These are phyloP conservation scores for Eurystomus gularis DNA, from an alignment of 2,113 vertebrate species.

Conservation along the genomic window DNA sequence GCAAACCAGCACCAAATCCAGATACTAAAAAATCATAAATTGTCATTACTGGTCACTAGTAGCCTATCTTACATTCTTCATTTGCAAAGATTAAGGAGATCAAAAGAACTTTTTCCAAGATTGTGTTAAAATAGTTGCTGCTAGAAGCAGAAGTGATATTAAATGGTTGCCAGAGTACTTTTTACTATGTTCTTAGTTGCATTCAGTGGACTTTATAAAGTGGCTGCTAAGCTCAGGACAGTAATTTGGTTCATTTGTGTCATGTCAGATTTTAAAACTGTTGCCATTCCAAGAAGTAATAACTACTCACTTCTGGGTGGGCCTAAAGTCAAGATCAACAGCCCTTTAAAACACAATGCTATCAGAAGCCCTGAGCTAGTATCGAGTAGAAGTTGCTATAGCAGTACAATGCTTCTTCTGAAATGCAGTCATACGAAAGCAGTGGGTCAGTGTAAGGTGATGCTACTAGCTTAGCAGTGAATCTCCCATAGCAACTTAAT, in stretches of 20 bases:
- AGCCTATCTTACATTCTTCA: not conserved
- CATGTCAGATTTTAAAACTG: not conserved
- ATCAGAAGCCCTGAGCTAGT: not conserved
- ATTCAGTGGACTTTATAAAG: not conserved
- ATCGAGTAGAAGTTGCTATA: constrained; percentile 17
- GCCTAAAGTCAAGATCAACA: not conserved
- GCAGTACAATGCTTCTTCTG: constrained; percentile 13
- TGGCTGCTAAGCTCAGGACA: not conserved
- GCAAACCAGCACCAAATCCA: not conserved
- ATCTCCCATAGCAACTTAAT: constrained; percentile 50
- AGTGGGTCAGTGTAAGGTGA: constrained; percentile 24
- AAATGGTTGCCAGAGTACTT: not conserved
- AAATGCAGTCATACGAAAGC: not conserved
- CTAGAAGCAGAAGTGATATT: not conserved
- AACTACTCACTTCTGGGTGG: not conserved
- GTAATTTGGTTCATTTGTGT: not conserved
- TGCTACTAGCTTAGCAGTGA: constrained; percentile 21
- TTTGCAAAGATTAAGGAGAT: not conserved
- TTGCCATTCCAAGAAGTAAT: not conserved
- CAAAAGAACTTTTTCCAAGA: not conserved
- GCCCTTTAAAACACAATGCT: constrained; percentile 1
- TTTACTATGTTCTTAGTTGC: not conserved
- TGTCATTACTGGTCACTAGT: not conserved
- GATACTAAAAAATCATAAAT: not conserved
- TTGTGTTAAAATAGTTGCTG: not conserved